phyloP scores from a whole-genome alignment of 2,113 vertebrate genomes.

The Girardinichthys multiradiatus region DNA sequence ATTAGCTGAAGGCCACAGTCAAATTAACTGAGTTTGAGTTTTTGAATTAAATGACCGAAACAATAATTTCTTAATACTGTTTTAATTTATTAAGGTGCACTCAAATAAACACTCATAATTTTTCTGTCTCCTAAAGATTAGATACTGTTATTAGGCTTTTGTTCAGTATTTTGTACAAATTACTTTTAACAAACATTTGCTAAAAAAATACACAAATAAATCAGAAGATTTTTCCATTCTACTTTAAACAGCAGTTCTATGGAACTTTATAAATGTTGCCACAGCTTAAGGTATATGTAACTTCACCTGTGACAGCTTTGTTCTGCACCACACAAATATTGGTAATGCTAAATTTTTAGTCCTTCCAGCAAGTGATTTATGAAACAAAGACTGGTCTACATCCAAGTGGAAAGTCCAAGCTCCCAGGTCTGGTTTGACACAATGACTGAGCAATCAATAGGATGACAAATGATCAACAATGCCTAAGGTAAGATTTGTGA shows the following conservation, averaged over 20 bases:
- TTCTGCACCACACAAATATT: conserved; percentile 48
- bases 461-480: conserved; percentile 70
- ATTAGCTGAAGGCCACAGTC: no score
- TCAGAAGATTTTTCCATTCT: no score
- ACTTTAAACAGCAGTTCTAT: not conserved
- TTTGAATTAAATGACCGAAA: no score
- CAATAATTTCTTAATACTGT: no score
- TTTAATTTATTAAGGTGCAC: no score
- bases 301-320: conserved; percentile 60
- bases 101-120: no score
- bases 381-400: conserved; percentile 60
- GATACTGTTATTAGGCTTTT: no score
- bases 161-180: no score
- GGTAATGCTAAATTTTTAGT: conserved; percentile 44
- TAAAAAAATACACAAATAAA: no score
- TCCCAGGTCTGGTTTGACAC: conserved; percentile 55
- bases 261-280: conserved; percentile 16
- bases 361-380: conserved; percentile 66
- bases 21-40: no score
- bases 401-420: conserved; percentile 64
- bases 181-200: no score
- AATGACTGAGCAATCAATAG: conserved; percentile 72
- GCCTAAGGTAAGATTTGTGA: conserved; percentile 59
- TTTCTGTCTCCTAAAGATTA: no score
- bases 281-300: conserved; percentile 23